Evolutionary conservation across 2,113 vertebrate genomes (phyloP).

Genomic region (Heptranchias perlo): DNA sequence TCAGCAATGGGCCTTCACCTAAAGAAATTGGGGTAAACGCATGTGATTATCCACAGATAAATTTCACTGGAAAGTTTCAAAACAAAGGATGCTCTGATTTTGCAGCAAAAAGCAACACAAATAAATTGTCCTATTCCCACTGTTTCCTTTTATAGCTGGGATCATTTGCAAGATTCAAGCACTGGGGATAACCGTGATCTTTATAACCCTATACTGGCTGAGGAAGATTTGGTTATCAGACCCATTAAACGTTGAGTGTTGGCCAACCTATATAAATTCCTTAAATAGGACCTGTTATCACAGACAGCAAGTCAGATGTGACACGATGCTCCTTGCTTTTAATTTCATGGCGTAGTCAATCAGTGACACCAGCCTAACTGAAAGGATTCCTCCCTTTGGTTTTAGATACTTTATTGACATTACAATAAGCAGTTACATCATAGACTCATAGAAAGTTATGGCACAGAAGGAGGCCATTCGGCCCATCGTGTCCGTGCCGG

Average conservation of each 20-base stretch:
- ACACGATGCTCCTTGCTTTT: constrained; percentile 14
- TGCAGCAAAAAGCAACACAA: background rate
- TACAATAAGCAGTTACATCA: background rate
- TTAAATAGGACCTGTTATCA: constrained; percentile 23
- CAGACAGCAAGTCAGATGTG: constrained; percentile 1
- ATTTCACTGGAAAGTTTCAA: constrained; percentile 18
- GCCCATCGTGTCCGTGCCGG: too few relatives aligned
- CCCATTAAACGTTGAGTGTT: constrained; percentile 23
- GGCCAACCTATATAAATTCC: too few relatives aligned
- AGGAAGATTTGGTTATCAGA: constrained; percentile 24
- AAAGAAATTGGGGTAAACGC: constrained; percentile 1
- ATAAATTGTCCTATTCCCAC: constrained; percentile 29
- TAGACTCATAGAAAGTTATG: too few relatives aligned
- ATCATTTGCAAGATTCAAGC: constrained; percentile 28
- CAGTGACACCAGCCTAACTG: background rate
- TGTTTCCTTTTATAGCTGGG: constrained; percentile 32
- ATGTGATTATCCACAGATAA: background rate
- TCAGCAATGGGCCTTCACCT: background rate
- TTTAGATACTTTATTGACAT: background rate
- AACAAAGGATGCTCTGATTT: background rate
- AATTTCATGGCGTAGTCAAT: constrained; percentile 9
- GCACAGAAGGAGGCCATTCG: too few relatives aligned
- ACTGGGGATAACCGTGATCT: background rate
- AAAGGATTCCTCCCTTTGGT: background rate
- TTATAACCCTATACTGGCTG: constrained; percentile 16